Percentiles rank a stretch among this genome's conserved stretches.
phyloP scores from a whole-genome alignment of 2,113 vertebrate species.

The Octodon degus region DNA sequence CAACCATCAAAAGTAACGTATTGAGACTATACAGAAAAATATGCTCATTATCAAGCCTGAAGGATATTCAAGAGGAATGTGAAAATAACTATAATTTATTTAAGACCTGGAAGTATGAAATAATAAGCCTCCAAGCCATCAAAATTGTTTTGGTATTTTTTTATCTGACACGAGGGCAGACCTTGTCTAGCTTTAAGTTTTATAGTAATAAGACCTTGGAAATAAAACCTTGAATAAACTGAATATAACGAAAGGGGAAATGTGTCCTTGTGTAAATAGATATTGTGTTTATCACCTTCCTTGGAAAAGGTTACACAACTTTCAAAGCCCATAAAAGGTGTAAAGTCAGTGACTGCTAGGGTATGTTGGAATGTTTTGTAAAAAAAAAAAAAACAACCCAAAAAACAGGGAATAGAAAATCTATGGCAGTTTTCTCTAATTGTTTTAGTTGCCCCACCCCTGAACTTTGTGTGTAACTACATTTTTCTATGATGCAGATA shows the following conservation, averaged over 20 bases:
- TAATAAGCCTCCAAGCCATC: slow-evolving; percentile 87
- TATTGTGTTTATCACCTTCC: slow-evolving; percentile 91
- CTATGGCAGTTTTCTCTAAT: slow-evolving; percentile 71
- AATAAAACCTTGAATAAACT: slow-evolving; percentile 90
- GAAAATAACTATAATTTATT: slow-evolving; percentile 89
- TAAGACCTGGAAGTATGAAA: slow-evolving; percentile 87
- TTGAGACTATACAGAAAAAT: slow-evolving; percentile 81
- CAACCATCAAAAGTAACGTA: slow-evolving; percentile 80
- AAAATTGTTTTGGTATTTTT: slow-evolving; percentile 88
- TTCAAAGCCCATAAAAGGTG: slow-evolving; percentile 84
- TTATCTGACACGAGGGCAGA: slow-evolving; percentile 88
- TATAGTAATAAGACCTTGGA: slow-evolving; percentile 91
- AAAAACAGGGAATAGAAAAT: slow-evolving; percentile 75
- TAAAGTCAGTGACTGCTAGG: slow-evolving; percentile 83
- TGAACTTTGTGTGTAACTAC: slow-evolving; percentile 76
- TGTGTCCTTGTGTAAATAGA: slow-evolving; percentile 90
- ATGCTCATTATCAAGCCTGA: slow-evolving; percentile 84
- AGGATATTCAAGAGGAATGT: slow-evolving; percentile 86
- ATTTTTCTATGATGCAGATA: slow-evolving; percentile 81
- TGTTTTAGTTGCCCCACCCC: slow-evolving; percentile 76
- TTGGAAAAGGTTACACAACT: slow-evolving; percentile 87
- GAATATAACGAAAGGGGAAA: slow-evolving; percentile 88
- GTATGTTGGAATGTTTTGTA: slow-evolving; percentile 79
- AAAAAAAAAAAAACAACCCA: slow-evolving; percentile 34
- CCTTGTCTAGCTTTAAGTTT: slow-evolving; percentile 89